phyloP scores from a whole-genome alignment of 2,113 vertebrate genomes.

The Ramphastos sulfuratus region DNA sequence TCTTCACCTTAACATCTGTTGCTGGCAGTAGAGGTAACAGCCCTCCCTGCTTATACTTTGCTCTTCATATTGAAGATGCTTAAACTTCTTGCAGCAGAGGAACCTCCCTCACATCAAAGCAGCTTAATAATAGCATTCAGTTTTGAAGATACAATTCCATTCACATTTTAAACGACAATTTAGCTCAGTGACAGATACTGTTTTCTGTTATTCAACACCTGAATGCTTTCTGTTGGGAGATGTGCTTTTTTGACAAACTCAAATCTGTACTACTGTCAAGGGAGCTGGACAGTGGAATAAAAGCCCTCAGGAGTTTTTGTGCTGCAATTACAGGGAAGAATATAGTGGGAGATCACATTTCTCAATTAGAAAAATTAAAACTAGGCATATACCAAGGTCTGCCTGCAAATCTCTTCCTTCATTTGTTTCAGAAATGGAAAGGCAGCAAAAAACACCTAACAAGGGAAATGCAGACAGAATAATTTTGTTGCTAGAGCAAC shows the following conservation, averaged over 20 bases:
- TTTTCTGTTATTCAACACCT: not conserved
- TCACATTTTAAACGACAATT: not conserved
- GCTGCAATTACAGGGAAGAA: slow-evolving; percentile 29
- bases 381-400: not conserved
- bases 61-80: not conserved
- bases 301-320: slow-evolving; percentile 4
- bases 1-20: not conserved
- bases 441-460: not conserved
- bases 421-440: not conserved
- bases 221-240: not conserved
- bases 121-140: not conserved
- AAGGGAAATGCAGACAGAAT: not conserved
- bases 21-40: not conserved
- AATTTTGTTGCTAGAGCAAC: not conserved
- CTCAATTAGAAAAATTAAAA: slow-evolving; percentile 51
- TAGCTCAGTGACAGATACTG: not conserved
- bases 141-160: not conserved
- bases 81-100: not conserved
- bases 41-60: not conserved
- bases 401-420: not conserved
- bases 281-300: slow-evolving; percentile 4
- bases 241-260: not conserved
- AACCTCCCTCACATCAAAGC: not conserved
- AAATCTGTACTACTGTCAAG: not conserved
- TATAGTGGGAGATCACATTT: not conserved